These are phyloP conservation scores for Adelosebastes latens DNA, from an alignment of 2,797 vertebrate genomes.

Conservation along the genomic window DNA sequence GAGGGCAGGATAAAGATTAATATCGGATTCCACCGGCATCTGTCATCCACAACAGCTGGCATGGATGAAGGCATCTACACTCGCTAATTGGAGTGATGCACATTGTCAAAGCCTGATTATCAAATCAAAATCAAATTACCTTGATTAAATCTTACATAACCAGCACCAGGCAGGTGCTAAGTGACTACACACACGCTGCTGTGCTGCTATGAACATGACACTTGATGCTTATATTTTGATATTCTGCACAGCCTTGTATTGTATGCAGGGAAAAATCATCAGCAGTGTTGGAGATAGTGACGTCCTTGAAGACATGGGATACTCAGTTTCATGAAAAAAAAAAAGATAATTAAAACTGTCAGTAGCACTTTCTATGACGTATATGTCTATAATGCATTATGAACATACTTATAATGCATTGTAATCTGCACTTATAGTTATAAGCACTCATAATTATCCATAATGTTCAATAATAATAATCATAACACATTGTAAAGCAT, in stretches of 20 bases:
- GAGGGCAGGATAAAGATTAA: conserved; percentile 7
- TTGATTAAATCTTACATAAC: conserved; percentile 10
- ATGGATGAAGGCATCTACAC: neutral
- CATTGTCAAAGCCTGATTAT: conserved; percentile 22
- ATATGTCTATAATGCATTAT: no score
- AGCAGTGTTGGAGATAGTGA: neutral
- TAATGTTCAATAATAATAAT: no score
- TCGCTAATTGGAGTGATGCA: conserved; percentile 1
- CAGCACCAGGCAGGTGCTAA: neutral
- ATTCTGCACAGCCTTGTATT: neutral
- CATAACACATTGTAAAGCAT: no score
- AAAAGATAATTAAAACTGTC: neutral
- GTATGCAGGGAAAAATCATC: neutral
- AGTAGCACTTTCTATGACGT: no score
- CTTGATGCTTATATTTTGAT: neutral
- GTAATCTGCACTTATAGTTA: no score
- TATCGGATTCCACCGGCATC: neutral
- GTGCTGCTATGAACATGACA: neutral
- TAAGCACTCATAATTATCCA: no score
- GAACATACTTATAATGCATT: no score
- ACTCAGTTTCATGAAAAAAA: neutral
- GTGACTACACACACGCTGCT: neutral
- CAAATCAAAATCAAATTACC: neutral
- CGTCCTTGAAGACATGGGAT: neutral
- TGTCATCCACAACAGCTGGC: conserved; percentile 13